Conservation (phyloP, 2,113 vertebrate species). For the Chaenogobius annularis region DNA sequence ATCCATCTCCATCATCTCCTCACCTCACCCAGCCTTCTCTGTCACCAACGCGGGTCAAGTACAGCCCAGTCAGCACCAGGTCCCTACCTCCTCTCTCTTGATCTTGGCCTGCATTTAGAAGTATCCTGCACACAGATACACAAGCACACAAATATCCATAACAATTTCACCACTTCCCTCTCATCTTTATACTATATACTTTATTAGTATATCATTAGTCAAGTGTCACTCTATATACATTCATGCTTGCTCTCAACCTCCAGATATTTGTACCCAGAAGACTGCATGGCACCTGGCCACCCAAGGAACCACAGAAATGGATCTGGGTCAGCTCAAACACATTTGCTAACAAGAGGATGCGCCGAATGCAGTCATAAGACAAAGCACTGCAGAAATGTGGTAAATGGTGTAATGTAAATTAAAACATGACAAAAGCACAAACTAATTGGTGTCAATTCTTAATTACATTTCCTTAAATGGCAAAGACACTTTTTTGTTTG, state of each 20-base stretch:
- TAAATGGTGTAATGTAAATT: conserved; percentile 4
- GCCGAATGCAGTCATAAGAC: conserved; percentile 21
- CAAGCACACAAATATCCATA: conserved; percentile 24
- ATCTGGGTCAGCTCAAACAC: conserved; percentile 26
- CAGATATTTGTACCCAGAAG: conserved; percentile 22
- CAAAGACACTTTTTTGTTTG: background rate
- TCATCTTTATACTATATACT: conserved; percentile 10
- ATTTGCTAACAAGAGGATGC: conserved; percentile 14
- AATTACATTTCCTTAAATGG: conserved; percentile 9
- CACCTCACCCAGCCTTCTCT: conserved; percentile 62
- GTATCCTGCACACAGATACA: conserved; percentile 10
- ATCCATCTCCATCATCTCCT: conserved; percentile 69
- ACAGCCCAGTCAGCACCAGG: conserved; percentile 67
- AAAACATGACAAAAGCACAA: background rate
- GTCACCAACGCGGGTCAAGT: conserved; percentile 56
- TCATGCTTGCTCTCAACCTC: conserved; percentile 16
- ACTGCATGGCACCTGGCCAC: conserved; percentile 23
- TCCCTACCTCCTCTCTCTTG: conserved; percentile 71
- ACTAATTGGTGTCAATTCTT: conserved; percentile 53
- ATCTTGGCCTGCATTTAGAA: conserved; percentile 46
- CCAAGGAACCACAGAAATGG: conserved; percentile 20
- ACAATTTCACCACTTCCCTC: conserved; percentile 22
- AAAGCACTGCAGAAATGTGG: conserved; percentile 14
- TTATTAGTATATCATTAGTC: conserved; percentile 29
- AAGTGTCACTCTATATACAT: conserved; percentile 4